A percentile compares a stretch with the other conserved stretches of the same genome.
These are phyloP conservation scores for Drosophila nigrodunni DNA, from an alignment of 1,140 invertebrate species.

Conservation along the genomic window DNA sequence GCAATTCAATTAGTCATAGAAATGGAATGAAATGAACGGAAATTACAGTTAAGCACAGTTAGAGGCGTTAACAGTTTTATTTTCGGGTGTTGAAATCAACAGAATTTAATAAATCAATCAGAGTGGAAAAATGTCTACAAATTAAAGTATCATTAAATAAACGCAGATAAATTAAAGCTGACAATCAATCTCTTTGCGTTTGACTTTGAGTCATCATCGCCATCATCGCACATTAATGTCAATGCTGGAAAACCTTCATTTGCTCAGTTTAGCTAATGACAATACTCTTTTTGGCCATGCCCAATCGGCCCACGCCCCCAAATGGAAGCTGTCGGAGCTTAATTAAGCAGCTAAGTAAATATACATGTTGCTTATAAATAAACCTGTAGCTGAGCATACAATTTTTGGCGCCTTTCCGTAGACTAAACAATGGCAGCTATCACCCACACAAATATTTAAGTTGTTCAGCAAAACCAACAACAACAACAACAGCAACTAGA, in stretches of 20 bases:
- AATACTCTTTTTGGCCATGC: constrained; percentile 55
- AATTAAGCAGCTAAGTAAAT: constrained; percentile 64
- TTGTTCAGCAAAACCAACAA: constrained; percentile 36
- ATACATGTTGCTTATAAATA: constrained; percentile 48
- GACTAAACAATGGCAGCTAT: constrained; percentile 56
- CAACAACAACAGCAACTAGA: constrained; percentile 23
- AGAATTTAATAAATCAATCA: background rate
- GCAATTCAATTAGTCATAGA: constrained; percentile 45
- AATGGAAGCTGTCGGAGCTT: constrained; percentile 47
- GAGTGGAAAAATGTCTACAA: background rate
- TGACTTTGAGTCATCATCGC: constrained; percentile 26
- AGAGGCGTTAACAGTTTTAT: constrained; percentile 23
- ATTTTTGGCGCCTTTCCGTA: constrained; percentile 72
- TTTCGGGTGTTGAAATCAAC: constrained; percentile 1
- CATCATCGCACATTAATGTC: constrained; percentile 25
- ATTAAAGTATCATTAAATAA: constrained; percentile 19
- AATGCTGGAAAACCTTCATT: constrained; percentile 56
- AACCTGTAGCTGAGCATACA: constrained; percentile 30
- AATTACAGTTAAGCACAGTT: constrained; percentile 41
- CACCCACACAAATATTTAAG: constrained; percentile 55
- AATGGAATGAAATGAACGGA: constrained; percentile 22
- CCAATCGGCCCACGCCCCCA: constrained; percentile 48
- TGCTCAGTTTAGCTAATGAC: constrained; percentile 62
- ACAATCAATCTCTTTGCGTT: constrained; percentile 2
- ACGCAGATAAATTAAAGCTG: constrained; percentile 14